Evolutionary conservation across 2,113 vertebrate genomes (phyloP), one percentile per base, ranked within the genome.

Genomic region (Odontesthes bonariensis): DNA sequence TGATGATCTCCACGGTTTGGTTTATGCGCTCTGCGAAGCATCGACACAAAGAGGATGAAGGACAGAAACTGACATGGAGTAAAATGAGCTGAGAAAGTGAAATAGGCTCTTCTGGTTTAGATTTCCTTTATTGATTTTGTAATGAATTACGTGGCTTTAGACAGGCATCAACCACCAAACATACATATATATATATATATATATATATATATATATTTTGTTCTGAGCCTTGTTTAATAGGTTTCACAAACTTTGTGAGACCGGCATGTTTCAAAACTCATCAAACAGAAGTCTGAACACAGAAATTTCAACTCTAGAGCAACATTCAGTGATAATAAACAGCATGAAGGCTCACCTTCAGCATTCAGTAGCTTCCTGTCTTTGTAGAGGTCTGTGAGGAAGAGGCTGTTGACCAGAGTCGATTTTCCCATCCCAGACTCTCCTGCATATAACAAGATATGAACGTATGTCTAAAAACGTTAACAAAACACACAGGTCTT

Each of bases 371-470:
- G 89, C 83, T 99, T 99, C 81, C 97, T 95, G 92, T 99, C 98
- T 90, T 98, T 99, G 93, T 99, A 99, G 78, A 99, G 94, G 84
- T 99, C 98, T 38, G 98, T 99, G 89, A 99, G 95, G 90, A 99
- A 99, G 79, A 99, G 94, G 89, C 98, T 99, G 90, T 99, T 99
- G 66, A 99, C 97, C 88, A 99, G 89, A 1, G 98, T 99, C 75
- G 98, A 99, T 88, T 99, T 99, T 64, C 98, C 98, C 93, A 99
- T 94, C 38, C 98, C 98, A 0, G 98, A 99, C 91, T 99, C 98
- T 85, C 98, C 98, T 99, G 88, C n/a, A 71, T 8, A 81, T 1
- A 16, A 49, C 14, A 31, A 33, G 17, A 11, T 11, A 44, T n/a
- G 35, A 23, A 4, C 10, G 16, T 47, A 19, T 33, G 31, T 55